Evolutionary conservation across 2,113 vertebrate species (phyloP), one percentile per base, ranked within the genome.

Genomic region (Megaceryle torquata): DNA sequence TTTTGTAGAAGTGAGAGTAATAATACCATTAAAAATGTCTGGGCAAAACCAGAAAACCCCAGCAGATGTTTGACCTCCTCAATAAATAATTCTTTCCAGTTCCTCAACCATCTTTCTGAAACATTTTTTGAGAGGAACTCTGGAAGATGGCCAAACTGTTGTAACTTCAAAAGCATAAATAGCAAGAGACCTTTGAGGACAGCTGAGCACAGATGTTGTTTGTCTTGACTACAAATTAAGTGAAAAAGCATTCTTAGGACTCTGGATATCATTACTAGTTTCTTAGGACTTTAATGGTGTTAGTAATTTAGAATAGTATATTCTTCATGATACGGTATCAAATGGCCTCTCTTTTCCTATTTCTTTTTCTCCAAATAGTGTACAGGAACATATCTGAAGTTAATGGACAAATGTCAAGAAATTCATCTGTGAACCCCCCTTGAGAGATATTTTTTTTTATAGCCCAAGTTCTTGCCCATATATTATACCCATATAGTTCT

Each of bases 181-280:
- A 70, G 48, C 39, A 93, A 24, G 37, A 90, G 88, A 77, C 13
- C 61, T 97, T 44, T 90, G 79, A 95, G 68, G 65, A 77, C 59
- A 97, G 63, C 65, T 93, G 72, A 68, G 31, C 28, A 87, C 90
- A 94, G 79, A 57, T 94, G 79, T 71, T 96, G 80, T 96, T 96
- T 95, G 92, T 96, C 87, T 91, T 93, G 84, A 88, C 76, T 93
- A 53, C 67, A 94, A 86, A 69, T 53, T 95, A 95, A 96, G 70
- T 88, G 78, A 91, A 87, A 97, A 97, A 91, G 44, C 35, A 92
- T 93, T 95, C 82, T 77, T 70, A 63, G 43, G 77, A 75, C 75
- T 94, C 43, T 89, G 37, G 48, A 56, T 68, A 4, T 77, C 2
- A 4, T 84, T 84, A 70, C 29, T 72, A 39, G 44, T 92, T 82